Evolutionary conservation across 2,113 vertebrate genomes (phyloP).

Genomic region (Perca schrenkii): DNA sequence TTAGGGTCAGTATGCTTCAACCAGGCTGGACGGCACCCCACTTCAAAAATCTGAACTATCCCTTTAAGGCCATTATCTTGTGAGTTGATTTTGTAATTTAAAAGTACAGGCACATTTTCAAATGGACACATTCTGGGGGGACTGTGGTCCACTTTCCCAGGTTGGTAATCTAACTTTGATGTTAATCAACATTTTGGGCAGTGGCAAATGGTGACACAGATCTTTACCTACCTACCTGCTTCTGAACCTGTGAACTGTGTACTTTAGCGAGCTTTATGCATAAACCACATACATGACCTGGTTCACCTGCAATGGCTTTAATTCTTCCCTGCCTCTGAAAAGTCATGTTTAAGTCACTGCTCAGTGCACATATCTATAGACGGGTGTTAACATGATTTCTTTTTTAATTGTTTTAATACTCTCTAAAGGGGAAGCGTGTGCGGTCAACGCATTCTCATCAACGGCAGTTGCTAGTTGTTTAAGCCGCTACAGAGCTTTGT

Average conservation of each 20-base stretch:
- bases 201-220: not conserved
- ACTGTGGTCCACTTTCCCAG: not conserved
- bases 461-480: too few relatives aligned
- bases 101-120: not conserved
- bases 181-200: not conserved
- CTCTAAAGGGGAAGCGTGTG: not conserved
- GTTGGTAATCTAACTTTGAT: not conserved
- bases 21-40: too few relatives aligned
- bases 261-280: not conserved
- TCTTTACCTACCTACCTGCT: not conserved
- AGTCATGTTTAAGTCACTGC: not conserved
- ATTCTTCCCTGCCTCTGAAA: not conserved
- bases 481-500: too few relatives aligned
- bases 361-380: slow-evolving; percentile 14
- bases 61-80: not conserved
- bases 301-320: not conserved
- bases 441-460: not conserved
- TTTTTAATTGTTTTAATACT: slow-evolving; percentile 19
- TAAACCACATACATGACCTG: not conserved
- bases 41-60: not conserved
- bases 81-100: not conserved
- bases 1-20: too few relatives aligned
- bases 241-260: not conserved
- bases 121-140: not conserved
- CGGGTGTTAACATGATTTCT: slow-evolving; percentile 35